Conservation (phyloP, 2,113 vertebrate species). For the Psilopsiagon aymara region DNA sequence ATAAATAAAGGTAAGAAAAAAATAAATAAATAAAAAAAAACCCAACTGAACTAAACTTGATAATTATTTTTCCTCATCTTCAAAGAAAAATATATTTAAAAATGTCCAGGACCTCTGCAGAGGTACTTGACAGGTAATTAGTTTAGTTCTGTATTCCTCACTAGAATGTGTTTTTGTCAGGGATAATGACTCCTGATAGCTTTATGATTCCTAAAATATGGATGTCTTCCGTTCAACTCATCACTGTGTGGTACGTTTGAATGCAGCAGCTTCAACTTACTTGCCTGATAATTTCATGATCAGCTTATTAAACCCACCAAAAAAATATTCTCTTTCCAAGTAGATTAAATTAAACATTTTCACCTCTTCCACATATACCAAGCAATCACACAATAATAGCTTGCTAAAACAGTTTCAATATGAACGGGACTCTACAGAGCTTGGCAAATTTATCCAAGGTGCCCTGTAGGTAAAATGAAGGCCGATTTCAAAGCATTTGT, state of each 20-base stretch:
- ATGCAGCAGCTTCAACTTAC: background rate
- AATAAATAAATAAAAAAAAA: background rate
- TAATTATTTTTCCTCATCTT: background rate
- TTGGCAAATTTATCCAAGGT: background rate
- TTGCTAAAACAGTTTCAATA: background rate
- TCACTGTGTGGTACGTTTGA: background rate
- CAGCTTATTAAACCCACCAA: background rate
- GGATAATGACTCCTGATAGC: background rate
- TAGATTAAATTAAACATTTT: background rate
- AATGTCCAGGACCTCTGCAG: background rate
- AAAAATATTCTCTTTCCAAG: rapidly evolving
- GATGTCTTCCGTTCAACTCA: background rate
- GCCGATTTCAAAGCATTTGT: background rate
- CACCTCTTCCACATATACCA: rapidly evolving
- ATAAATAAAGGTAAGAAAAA: no score
- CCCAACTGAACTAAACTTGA: rapidly evolving
- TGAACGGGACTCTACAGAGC: background rate
- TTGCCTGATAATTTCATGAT: background rate
- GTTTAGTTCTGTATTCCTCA: background rate
- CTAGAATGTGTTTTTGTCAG: background rate
- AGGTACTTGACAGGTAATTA: background rate
- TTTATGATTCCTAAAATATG: background rate
- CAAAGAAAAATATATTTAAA: background rate
- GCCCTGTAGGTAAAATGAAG: background rate
- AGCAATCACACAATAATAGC: background rate